A percentile compares a stretch with the other conserved stretches of the same genome.
Evolutionary conservation across 2,797 vertebrate genomes (phyloP).

Genomic region (Myoxocephalus aenaeus): DNA sequence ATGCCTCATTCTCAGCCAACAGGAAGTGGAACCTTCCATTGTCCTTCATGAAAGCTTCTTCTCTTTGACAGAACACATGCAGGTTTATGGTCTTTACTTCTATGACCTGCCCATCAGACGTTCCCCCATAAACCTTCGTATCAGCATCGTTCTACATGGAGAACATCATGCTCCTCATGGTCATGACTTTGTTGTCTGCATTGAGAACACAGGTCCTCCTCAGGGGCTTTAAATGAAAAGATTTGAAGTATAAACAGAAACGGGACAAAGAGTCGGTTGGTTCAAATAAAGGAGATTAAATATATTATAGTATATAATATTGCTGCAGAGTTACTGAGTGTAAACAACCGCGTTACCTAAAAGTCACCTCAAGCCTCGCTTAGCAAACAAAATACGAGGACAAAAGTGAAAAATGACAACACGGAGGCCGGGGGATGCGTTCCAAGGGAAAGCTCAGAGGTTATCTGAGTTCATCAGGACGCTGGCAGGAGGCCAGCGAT

Average conservation of each 20-base stretch:
- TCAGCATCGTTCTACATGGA: no score
- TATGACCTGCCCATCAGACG: no score
- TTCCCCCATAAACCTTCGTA: no score
- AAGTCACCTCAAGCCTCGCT: conserved; percentile 14
- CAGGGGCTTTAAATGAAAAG: no score
- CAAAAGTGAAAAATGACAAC: conserved; percentile 62
- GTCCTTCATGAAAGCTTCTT: no score
- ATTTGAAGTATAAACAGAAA: neutral
- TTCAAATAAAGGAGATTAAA: neutral
- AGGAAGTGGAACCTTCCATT: no score
- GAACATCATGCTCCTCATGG: neutral
- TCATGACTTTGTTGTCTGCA: no score
- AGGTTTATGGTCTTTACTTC: no score
- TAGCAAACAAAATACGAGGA: conserved; percentile 33
- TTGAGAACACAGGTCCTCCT: no score
- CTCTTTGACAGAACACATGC: no score
- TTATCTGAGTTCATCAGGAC: conserved; percentile 66
- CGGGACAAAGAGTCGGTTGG: neutral
- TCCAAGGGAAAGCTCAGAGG: conserved; percentile 45
- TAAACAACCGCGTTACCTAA: conserved; percentile 11
- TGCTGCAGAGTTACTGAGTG: conserved; percentile 8
- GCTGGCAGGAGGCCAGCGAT: conserved; percentile 53
- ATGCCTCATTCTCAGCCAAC: no score
- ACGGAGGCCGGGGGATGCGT: neutral
- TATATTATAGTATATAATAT: no score